These are phyloP conservation scores for Stenodema calcarata DNA, from an alignment of 2,888 invertebrate genomes.

Conservation along the genomic window DNA sequence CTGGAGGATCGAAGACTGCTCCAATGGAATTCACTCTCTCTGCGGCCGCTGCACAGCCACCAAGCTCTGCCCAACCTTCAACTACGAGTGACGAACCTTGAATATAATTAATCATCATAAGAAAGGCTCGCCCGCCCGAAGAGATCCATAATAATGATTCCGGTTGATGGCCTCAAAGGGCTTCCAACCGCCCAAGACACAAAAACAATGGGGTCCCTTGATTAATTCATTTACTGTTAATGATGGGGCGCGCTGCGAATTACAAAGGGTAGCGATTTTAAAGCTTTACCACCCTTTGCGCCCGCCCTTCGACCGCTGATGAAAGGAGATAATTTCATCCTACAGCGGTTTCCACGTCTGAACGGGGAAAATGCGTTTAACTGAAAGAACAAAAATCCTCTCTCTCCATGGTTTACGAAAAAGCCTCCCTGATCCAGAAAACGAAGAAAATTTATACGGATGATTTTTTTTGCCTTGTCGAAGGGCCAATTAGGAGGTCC, in stretches of 20 bases:
- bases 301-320: not conserved
- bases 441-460: not conserved
- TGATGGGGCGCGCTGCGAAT: not conserved
- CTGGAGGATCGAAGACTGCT: too few species aligned
- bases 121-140: not conserved
- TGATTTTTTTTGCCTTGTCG: not conserved
- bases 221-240: constrained; percentile 2
- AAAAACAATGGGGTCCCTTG: not conserved
- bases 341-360: not conserved
- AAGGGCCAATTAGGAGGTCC: not conserved
- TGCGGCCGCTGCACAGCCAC: too few species aligned
- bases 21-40: too few species aligned
- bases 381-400: not conserved
- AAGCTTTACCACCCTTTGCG: not conserved
- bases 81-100: not conserved
- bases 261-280: not conserved
- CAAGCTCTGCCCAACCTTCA: not conserved
- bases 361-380: not conserved
- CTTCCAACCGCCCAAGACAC: not conserved
- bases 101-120: not conserved
- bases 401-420: not conserved
- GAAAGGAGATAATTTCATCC: not conserved
- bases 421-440: not conserved
- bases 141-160: not conserved
- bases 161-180: not conserved